Percentiles rank a stretch among this genome's conserved stretches.
These are phyloP conservation scores for Adelges cooleyi DNA, from an alignment of 1,140 invertebrate genomes.

Conservation along the genomic window DNA sequence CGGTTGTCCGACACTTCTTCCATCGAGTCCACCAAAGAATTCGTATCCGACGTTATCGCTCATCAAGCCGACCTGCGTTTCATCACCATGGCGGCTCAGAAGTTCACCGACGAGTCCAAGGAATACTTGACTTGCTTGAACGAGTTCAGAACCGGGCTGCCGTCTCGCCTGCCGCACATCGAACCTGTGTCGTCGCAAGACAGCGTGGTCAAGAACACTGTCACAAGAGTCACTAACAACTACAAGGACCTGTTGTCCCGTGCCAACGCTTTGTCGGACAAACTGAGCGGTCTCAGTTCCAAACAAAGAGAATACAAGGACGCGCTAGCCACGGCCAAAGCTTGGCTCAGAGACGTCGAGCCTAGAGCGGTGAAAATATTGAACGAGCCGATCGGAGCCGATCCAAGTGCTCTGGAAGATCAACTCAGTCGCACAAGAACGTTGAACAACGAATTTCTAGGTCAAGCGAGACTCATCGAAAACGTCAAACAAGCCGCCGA, in stretches of 20 bases:
- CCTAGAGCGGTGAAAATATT: conserved; percentile 40
- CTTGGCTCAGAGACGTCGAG: conserved; percentile 65
- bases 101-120: conserved; percentile 88
- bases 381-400: conserved; percentile 69
- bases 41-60: conserved; percentile 86
- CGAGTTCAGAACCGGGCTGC: conserved; percentile 68
- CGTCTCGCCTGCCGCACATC: conserved; percentile 64
- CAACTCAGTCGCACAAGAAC: conserved; percentile 74
- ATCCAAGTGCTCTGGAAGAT: conserved; percentile 74
- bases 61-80: conserved; percentile 89
- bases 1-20: conserved; percentile 49
- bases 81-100: conserved; percentile 87
- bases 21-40: conserved; percentile 65
- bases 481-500: conserved; percentile 48
- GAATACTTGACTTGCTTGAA: conserved; percentile 72
- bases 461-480: conserved; percentile 73
- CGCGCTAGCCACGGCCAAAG: conserved; percentile 64
- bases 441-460: conserved; percentile 73
- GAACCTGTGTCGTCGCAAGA: conserved; percentile 54
- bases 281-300: conserved; percentile 60
- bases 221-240: conserved; percentile 53
- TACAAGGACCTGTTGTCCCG: conserved; percentile 66
- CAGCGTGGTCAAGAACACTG: conserved; percentile 55
- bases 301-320: conserved; percentile 71
- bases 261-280: conserved; percentile 69